Base-by-base conservation (phyloP, 2,113 vertebrate genomes). In the Ptyas mucosa region DNA sequence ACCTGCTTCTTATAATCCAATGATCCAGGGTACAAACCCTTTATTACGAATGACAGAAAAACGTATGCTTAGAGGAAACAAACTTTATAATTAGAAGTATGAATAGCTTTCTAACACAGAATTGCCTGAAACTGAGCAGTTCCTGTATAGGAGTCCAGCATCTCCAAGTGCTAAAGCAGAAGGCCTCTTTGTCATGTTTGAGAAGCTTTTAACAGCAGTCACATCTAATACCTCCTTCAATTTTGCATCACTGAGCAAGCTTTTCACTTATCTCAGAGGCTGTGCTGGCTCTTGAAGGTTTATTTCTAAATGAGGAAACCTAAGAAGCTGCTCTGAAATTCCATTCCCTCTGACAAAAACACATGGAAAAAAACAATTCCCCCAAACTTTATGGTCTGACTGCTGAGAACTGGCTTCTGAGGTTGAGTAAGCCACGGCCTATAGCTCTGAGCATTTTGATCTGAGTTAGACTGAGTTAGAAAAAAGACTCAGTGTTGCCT, bases 181-280 rank as follows among this genome's bases (percentile, higher is more conserved):
- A 43, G 34, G 75, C 43, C 21, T 81, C 34, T 81, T 81, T 21
- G 75, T 21, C 8, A 0, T 20, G 29, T 3, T 43, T 0, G 54
- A 51, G 39, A 39, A 10, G 18, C 58, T 93, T 92, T 92, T 90
- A 94, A 93, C 24, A 26, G 12, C 0, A 93, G 46, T 11, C 92
- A 90, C 24, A n/a, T 75, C 95, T 90, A 90, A 49, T 1, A 0
- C 6, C 81, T 85, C 3, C 24, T 93, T 89, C 88, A 53, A 0
- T 4, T 93, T 95, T 94, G 54, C 24, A 26, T 95, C 86, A 93
- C 92, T n/a, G 95, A 96, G 93, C 11, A 91, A 88, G 39, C 12
- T 1, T 91, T 12, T 34, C 88, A 93, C 29, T 4, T 14, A 11
- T 88, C 0, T 0, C 58, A 55, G 8, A 52, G 57, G 6, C 92